These are phyloP conservation scores for Oscheius sp. DNA, from an alignment of 2,888 invertebrate species.

Conservation along the genomic window DNA sequence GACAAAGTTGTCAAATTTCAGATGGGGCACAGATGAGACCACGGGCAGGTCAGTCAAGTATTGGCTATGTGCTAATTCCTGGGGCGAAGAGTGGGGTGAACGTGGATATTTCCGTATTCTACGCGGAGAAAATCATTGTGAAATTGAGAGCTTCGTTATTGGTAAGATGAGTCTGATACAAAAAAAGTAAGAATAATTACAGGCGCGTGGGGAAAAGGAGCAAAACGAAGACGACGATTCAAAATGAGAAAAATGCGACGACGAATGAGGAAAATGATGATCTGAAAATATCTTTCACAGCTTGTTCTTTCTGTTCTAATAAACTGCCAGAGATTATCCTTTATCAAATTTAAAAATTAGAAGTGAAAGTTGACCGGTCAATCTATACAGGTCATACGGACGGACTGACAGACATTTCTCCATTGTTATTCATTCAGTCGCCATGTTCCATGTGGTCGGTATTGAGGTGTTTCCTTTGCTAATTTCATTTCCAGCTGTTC, in stretches of 20 bases:
- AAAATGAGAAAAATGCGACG: conserved; percentile 64
- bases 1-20: conserved; percentile 30
- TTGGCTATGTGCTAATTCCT: conserved; percentile 93
- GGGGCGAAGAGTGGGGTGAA: conserved; percentile 93
- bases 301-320: conserved; percentile 24
- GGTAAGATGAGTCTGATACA: too few relatives aligned
- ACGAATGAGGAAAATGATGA: conserved; percentile 47
- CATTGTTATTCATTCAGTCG: background rate
- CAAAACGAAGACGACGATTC: conserved; percentile 63
- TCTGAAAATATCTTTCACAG: background rate
- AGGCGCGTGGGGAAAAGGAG: conserved; percentile 69
- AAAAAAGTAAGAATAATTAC: conserved; percentile 13
- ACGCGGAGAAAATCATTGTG: conserved; percentile 87
- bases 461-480: background rate
- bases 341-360: too few relatives aligned
- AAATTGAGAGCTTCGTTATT: conserved; percentile 89
- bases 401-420: too few relatives aligned
- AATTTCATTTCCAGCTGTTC: background rate
- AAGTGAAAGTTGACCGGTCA: too few relatives aligned
- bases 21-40: conserved; percentile 84
- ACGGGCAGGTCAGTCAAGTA: conserved; percentile 80
- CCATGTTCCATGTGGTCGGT: background rate
- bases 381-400: too few relatives aligned
- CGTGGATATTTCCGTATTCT: conserved; percentile 88
- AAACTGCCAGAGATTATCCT: conserved; percentile 21